Evolutionary conservation across 2,113 vertebrate genomes (phyloP).

Genomic region (Sceloporus tristichus): DNA sequence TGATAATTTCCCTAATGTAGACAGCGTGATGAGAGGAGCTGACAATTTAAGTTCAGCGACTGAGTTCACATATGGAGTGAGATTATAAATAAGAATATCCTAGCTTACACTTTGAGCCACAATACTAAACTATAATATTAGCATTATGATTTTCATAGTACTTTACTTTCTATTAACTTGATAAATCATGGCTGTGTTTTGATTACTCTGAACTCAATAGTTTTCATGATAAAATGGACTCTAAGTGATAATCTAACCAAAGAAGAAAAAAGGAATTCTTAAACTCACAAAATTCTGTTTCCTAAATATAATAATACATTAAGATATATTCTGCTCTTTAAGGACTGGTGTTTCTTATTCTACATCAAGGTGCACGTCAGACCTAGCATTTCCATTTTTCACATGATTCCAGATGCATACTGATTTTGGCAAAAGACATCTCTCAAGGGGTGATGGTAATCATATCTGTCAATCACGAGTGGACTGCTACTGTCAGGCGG

Average conservation of each 20-base stretch:
- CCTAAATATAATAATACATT: not conserved
- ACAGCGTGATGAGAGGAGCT: not conserved
- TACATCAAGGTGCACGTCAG: constrained; percentile 23
- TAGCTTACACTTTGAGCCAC: not conserved
- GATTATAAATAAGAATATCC: not conserved
- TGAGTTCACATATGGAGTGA: not conserved
- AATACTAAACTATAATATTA: not conserved
- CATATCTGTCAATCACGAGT: constrained; percentile 52
- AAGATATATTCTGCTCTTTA: not conserved
- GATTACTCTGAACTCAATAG: not conserved
- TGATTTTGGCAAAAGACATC: constrained; percentile 35
- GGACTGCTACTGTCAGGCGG: constrained; percentile 17
- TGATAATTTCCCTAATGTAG: not conserved
- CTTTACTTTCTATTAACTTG: not conserved
- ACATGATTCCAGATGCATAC: constrained; percentile 36
- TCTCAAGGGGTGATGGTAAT: constrained; percentile 40
- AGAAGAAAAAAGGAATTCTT: not conserved
- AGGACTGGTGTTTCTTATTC: not conserved
- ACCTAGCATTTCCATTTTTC: constrained; percentile 31
- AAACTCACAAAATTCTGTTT: not conserved
- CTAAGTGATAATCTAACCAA: too few relatives aligned
- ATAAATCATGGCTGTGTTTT: not conserved
- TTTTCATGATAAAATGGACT: not conserved
- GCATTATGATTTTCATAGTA: not conserved
- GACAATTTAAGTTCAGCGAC: not conserved